Evolutionary conservation across 2,113 vertebrate species (phyloP).

Genomic region (Daubentonia madagascariensis): DNA sequence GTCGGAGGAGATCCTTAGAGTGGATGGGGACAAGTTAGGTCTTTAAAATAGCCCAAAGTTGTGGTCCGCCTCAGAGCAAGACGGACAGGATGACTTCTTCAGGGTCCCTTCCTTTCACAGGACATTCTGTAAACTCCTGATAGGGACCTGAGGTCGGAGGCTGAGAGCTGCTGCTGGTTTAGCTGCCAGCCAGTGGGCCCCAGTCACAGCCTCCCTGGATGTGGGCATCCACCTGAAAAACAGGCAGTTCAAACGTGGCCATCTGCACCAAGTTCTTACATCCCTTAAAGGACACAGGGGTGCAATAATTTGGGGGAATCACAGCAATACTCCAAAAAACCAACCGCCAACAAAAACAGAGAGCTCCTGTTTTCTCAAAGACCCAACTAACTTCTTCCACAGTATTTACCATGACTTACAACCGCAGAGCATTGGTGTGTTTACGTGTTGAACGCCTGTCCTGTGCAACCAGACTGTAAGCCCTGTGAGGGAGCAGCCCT

Average conservation of each 20-base stretch:
- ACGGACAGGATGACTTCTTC: not conserved
- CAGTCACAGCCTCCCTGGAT: not conserved
- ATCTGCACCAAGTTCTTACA: accelerated
- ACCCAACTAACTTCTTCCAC: accelerated
- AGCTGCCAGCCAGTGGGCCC: not conserved
- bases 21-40: not conserved
- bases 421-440: accelerated
- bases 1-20: accelerated
- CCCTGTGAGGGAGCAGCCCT: not conserved
- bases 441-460: accelerated
- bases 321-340: not conserved
- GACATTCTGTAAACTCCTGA: not conserved
- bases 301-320: too few species aligned
- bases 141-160: not conserved
- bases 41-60: not conserved
- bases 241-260: accelerated
- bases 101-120: not conserved
- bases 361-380: not conserved
- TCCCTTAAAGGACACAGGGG: not conserved
- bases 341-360: not conserved
- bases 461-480: not conserved
- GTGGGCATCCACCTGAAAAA: accelerated
- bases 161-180: not conserved
- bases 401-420: accelerated
- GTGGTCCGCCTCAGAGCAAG: not conserved